Percentiles rank a stretch among this genome's conserved stretches.
phyloP scores from a whole-genome alignment of 2,888 invertebrate genomes.

The Agonum fuliginosum region DNA sequence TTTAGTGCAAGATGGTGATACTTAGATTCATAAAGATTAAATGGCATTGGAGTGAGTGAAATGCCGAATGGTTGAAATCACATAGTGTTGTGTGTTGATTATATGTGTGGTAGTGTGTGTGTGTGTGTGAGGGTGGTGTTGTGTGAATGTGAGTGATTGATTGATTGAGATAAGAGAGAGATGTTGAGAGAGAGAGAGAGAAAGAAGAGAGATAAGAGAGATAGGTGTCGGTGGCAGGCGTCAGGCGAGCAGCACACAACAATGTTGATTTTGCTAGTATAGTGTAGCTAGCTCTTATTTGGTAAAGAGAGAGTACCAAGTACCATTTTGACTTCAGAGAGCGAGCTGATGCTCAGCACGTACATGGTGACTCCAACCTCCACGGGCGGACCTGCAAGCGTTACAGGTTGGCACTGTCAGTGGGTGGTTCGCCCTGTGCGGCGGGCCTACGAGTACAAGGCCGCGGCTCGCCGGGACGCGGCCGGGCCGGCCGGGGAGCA shows the following conservation, averaged over 20 bases:
- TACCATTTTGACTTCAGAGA: constrained; percentile 99
- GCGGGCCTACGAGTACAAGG: constrained; percentile 54
- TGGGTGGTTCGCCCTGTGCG: constrained; percentile 62
- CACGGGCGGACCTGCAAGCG: constrained; percentile 82
- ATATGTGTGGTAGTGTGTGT: constrained; percentile 11
- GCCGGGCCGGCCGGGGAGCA: constrained; percentile 25
- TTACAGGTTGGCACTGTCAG: constrained; percentile 64
- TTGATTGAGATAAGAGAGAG: constrained; percentile 41
- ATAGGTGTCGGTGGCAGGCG: constrained; percentile 60
- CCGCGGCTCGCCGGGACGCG: constrained; percentile 51
- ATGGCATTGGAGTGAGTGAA: constrained; percentile 45
- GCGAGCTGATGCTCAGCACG: constrained; percentile 98
- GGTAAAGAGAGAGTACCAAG: constrained; percentile 61
- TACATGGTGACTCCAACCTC: constrained; percentile 98
- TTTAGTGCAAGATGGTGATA: neutral
- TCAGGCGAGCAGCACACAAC: constrained; percentile 60
- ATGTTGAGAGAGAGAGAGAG: constrained; percentile 39
- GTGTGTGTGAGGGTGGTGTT: constrained; percentile 27
- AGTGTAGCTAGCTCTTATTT: constrained; percentile 58
- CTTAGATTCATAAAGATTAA: constrained; percentile 13
- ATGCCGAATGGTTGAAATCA: constrained; percentile 45
- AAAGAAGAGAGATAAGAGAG: too few relatives aligned
- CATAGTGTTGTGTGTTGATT: constrained; percentile 14
- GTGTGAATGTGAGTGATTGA: constrained; percentile 46
- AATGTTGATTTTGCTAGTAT: constrained; percentile 52